Base-by-base conservation (phyloP, 2,888 invertebrate species). In the Tinea trinotella region DNA sequence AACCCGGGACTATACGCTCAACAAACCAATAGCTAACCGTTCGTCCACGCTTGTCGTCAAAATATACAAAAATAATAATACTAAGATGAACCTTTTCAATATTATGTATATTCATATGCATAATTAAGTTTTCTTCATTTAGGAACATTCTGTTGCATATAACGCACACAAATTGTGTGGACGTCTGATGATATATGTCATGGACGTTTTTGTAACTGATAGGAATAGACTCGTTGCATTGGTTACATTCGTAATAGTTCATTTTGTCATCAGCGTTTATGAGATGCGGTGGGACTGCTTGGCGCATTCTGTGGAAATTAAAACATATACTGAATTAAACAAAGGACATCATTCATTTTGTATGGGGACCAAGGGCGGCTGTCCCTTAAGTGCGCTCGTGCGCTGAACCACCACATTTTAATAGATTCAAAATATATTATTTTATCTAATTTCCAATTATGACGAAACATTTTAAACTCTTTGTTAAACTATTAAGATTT, bases 61-160 rank as follows among this genome's bases (percentile, higher is more conserved):
- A n/a, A n/a, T n/a, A n/a, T n/a, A n/a, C n/a, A n/a, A n/a, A n/a
- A n/a, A n/a, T n/a, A n/a, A n/a, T n/a, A n/a, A n/a, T n/a, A n/a
- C n/a, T n/a, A n/a, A n/a, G n/a, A 24, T 9, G 9, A 7, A 40
- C 40, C 40, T 40, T 40, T 13, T 15, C 12, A 40, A 83, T 85
- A 44, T 76, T 81, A 71, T 94, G 94, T 22, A 92, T 91, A 60
- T 89, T 90, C 68, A 91, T 88, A 67, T 94, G 94, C 92, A 93
- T 91, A 12, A 89, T 88, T 17, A 93, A 74, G 68, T 90, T 92
- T 18, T 89, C 87, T 13, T 79, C 68, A 0, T 90, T 90, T 35
- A 83, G 88, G 61, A 94, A 93, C 62, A 91, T 91, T 57, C 90
- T 88, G 64, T 93, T 93, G 62, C 94, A 94, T 12, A 91, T 87